Evolutionary conservation across 2,888 invertebrate species (phyloP).

Genomic region (Megastigmus dorsalis): DNA sequence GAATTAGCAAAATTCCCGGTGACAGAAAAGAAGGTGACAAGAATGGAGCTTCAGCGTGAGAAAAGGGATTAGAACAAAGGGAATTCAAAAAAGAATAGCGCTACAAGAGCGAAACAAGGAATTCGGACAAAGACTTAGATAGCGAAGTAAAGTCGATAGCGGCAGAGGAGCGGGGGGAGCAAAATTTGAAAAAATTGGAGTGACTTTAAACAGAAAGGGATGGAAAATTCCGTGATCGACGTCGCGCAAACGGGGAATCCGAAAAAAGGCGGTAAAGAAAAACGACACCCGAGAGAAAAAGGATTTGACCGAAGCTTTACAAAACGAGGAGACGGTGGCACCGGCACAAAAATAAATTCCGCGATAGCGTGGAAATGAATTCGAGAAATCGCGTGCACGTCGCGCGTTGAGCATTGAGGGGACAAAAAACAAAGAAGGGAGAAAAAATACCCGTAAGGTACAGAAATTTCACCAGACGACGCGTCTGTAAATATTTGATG

Average conservation of each 20-base stretch:
- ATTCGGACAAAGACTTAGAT: conserved; percentile 5
- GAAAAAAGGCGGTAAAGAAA: not conserved
- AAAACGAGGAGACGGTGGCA: not conserved
- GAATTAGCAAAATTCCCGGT: conserved; percentile 19
- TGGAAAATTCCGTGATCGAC: conserved; percentile 10
- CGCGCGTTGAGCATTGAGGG: not conserved
- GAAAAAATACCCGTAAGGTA: too few relatives aligned
- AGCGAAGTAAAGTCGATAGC: conserved; percentile 32
- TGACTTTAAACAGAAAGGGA: conserved; percentile 27
- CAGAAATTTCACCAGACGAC: too few relatives aligned
- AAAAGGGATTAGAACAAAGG: conserved; percentile 23
- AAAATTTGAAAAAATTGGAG: conserved; percentile 27
- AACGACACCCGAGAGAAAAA: not conserved
- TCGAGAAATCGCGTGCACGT: conserved; percentile 7
- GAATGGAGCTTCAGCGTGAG: conserved; percentile 3
- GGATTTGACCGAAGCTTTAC: conserved; percentile 4
- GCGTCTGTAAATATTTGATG: too few relatives aligned
- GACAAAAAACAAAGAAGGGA: not conserved
- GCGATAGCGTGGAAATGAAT: conserved; percentile 23
- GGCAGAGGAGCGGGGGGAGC: not conserved
- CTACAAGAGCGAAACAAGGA: not conserved
- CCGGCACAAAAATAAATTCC: conserved; percentile 10
- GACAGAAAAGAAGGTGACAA: conserved; percentile 10
- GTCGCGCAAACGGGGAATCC: too few relatives aligned
- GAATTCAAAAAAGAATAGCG: conserved; percentile 8